phyloP scores from a whole-genome alignment of 2,797 vertebrate genomes.

The Protonibea diacanthus region DNA sequence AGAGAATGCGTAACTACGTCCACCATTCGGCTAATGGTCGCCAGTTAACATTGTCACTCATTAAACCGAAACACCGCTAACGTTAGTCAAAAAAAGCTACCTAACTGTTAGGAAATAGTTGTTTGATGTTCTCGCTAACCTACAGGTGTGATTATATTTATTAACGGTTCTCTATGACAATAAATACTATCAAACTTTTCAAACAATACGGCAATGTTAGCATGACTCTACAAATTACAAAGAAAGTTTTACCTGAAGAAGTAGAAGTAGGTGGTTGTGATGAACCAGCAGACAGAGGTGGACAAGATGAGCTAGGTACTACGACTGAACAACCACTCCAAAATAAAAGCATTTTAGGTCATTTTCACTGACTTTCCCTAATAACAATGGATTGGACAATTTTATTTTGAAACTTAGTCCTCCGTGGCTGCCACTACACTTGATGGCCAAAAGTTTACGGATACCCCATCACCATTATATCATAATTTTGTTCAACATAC shows the following conservation, averaged over 20 bases:
- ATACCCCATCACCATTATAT: background rate
- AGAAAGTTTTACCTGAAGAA: slow-evolving; percentile 1
- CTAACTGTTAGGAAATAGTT: no score
- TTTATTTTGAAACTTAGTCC: slow-evolving; percentile 16
- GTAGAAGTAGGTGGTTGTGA: accelerated
- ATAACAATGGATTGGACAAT: accelerated
- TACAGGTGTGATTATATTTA: background rate
- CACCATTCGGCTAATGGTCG: no score
- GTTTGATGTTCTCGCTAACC: background rate
- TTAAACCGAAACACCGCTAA: no score
- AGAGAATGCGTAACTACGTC: no score
- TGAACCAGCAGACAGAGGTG: accelerated
- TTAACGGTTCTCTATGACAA: background rate
- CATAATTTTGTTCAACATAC: background rate
- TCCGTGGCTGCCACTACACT: accelerated
- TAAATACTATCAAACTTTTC: background rate
- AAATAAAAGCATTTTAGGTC: slow-evolving; percentile 18
- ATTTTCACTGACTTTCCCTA: background rate
- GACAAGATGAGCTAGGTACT: no score
- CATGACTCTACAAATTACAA: background rate
- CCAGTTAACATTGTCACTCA: no score
- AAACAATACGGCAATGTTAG: background rate
- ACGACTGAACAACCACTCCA: background rate
- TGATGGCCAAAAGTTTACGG: no score
- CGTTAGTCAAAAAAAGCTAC: no score